Conservation (phyloP, 2,113 vertebrate genomes). For the Phylloscopus whistleri region DNA sequence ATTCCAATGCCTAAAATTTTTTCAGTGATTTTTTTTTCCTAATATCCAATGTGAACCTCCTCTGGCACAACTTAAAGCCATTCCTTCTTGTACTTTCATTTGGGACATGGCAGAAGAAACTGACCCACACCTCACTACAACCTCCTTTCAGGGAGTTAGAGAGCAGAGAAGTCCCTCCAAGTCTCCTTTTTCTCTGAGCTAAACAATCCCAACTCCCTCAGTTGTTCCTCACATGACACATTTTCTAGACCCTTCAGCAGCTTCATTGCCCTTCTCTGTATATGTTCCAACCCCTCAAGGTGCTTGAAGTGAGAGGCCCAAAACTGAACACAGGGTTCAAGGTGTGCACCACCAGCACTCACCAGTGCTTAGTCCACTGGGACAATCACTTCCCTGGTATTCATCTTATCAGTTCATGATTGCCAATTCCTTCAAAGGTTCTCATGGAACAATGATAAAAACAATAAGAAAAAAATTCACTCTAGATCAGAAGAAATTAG, state of each 20-base stretch:
- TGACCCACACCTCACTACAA: neutral
- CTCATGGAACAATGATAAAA: neutral
- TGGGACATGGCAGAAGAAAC: neutral
- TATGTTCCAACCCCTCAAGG: neutral
- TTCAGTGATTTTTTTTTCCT: neutral
- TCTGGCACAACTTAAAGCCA: neutral
- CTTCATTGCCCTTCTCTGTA: neutral
- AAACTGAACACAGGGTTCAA: neutral
- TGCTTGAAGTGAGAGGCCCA: neutral
- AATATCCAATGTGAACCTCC: neutral
- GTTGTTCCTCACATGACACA: rapidly evolving
- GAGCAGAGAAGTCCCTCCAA: neutral
- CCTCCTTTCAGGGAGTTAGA: neutral
- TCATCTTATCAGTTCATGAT: neutral
- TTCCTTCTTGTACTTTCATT: neutral
- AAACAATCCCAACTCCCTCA: neutral
- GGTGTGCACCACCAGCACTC: no score
- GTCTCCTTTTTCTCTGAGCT: neutral
- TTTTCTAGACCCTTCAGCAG: neutral
- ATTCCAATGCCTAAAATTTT: neutral
- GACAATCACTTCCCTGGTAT: neutral
- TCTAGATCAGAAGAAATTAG: neutral
- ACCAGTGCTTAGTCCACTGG: neutral
- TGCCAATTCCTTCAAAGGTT: neutral
- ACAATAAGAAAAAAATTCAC: neutral